Conservation (phyloP, 2,113 vertebrate species). For the Acanthochromis polyacanthus region DNA sequence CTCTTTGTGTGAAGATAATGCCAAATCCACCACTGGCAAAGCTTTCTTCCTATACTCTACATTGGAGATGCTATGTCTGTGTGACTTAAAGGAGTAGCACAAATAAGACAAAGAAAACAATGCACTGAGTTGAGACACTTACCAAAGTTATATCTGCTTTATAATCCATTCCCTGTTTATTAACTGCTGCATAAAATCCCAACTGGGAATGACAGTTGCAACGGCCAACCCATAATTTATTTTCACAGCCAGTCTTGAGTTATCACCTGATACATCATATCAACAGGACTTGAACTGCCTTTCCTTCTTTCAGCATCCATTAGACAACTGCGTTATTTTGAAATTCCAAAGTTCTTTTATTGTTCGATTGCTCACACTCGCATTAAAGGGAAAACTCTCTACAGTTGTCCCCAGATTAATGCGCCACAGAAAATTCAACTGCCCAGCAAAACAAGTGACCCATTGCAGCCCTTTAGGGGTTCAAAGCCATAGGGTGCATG, state of each 20-base stretch:
- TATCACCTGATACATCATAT: background rate
- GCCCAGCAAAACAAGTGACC: conserved; percentile 60
- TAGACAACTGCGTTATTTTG: background rate
- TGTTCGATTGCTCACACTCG: background rate
- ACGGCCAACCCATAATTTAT: background rate
- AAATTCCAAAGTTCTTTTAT: background rate
- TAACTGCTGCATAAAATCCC: no score
- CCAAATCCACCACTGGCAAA: conserved; percentile 11
- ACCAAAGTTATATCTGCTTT: background rate
- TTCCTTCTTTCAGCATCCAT: background rate
- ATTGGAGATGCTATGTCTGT: background rate
- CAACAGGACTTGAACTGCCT: background rate
- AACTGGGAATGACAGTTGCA: background rate
- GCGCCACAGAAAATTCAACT: conserved; percentile 29
- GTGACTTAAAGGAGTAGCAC: background rate
- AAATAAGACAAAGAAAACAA: background rate
- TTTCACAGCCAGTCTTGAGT: background rate
- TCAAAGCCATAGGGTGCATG: conserved; percentile 55
- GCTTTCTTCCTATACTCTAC: background rate
- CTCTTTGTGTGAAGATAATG: conserved; percentile 8
- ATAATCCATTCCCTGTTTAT: background rate
- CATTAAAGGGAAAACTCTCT: background rate
- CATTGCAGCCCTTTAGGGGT: conserved; percentile 45
- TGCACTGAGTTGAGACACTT: background rate
- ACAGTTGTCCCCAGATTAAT: conserved; percentile 30